A percentile compares a stretch with the other conserved stretches of the same genome.
phyloP scores from a whole-genome alignment of 37 sponge, comb jelly and placozoan genomes.

The Crambe crambe region DNA sequence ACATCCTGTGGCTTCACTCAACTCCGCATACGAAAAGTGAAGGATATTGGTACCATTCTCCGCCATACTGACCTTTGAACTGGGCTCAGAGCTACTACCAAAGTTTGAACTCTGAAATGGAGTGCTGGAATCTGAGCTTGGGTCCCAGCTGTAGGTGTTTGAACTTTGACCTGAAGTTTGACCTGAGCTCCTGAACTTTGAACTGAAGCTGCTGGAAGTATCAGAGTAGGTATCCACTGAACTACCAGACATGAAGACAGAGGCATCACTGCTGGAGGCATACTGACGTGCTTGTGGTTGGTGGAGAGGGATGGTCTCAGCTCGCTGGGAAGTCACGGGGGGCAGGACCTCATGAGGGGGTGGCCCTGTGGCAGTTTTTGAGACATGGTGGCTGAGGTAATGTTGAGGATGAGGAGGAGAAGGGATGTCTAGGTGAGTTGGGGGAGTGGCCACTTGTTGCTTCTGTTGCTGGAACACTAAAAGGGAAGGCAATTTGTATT shows the following conservation, averaged over 20 bases:
- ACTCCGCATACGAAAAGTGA: conserved; percentile 39
- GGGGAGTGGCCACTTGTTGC: background rate
- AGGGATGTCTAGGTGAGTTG: background rate
- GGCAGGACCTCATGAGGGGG: no score
- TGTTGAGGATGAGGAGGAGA: background rate
- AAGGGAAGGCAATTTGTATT: no score
- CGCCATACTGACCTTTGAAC: background rate
- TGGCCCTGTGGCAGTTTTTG: no score
- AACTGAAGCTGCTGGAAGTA: no score
- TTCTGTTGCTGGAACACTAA: no score
- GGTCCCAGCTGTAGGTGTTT: background rate
- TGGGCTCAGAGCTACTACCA: background rate
- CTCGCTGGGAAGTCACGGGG: no score
- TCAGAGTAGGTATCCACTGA: background rate
- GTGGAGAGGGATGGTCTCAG: no score
- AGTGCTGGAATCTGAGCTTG: background rate
- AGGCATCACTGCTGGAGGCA: background rate
- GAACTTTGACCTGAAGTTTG: background rate
- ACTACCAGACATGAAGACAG: background rate
- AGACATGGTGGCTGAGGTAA: no score
- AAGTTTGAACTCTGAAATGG: background rate
- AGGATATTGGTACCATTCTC: conserved; percentile 19
- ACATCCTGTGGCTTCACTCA: conserved; percentile 50
- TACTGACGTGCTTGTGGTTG: no score
- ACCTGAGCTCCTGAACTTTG: background rate